Conservation (phyloP, 2,888 invertebrate species). For the Noctua janthe region DNA sequence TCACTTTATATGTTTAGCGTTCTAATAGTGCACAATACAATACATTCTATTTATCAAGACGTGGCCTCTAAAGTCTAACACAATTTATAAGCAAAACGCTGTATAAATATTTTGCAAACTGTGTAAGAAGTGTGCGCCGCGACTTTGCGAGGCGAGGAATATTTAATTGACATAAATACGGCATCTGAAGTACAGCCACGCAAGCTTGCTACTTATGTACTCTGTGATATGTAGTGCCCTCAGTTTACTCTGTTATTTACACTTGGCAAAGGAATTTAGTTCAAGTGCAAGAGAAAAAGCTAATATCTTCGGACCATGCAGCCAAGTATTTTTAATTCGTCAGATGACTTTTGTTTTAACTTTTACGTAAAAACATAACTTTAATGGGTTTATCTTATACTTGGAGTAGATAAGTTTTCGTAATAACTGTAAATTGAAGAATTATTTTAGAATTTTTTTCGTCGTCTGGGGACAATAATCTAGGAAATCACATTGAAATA, state of each 20-base stretch:
- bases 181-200: conserved; percentile 31
- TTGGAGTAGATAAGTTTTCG: not conserved
- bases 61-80: not conserved
- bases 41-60: not conserved
- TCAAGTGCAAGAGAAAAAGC: not conserved
- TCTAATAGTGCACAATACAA: not conserved
- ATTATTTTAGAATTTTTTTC: not conserved
- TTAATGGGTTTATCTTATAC: not conserved
- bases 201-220: conserved; percentile 26
- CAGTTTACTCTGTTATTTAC: conserved; percentile 26
- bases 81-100: conserved; percentile 18
- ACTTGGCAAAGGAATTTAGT: conserved; percentile 23
- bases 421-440: not conserved
- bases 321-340: conserved; percentile 4
- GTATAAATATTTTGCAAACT: conserved; percentile 44
- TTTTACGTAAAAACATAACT: not conserved
- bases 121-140: conserved; percentile 18
- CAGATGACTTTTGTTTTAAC: not conserved
- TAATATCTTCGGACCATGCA: not conserved
- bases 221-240: conserved; percentile 19
- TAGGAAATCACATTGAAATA: no score
- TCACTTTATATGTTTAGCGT: not conserved
- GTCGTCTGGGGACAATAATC: no score
- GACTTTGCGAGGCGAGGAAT: conserved; percentile 35
- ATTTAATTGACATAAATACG: conserved; percentile 60